Evolutionary conservation across 1,140 invertebrate genomes (phyloP).

Genomic region (Drosophila kanapiae): DNA sequence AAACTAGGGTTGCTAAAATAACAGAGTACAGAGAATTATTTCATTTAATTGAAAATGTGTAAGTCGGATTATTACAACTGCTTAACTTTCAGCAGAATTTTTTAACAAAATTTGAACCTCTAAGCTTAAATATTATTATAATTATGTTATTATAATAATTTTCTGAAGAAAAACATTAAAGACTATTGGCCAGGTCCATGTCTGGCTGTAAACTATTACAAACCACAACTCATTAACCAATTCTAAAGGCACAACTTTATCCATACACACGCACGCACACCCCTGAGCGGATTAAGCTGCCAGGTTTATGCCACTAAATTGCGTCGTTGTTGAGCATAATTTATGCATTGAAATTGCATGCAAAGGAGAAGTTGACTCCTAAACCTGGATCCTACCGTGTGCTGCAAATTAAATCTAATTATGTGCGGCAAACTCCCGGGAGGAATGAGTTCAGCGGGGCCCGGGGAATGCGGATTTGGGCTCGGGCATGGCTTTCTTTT

Average conservation of each 20-base stretch:
- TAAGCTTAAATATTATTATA: too few relatives aligned
- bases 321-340: constrained; percentile 55
- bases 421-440: constrained; percentile 58
- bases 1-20: too few relatives aligned
- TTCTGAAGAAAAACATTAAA: background rate
- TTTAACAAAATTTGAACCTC: too few relatives aligned
- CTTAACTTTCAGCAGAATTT: too few relatives aligned
- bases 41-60: background rate
- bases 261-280: constrained; percentile 12
- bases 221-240: constrained; percentile 37
- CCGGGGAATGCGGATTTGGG: constrained; percentile 1
- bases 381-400: constrained; percentile 4
- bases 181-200: background rate
- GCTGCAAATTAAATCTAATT: constrained; percentile 78
- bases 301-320: constrained; percentile 40
- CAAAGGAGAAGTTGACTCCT: constrained; percentile 21
- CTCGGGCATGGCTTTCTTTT: constrained; percentile 55
- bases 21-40: background rate
- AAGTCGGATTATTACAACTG: too few relatives aligned
- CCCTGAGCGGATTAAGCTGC: constrained; percentile 22
- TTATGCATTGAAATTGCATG: constrained; percentile 57
- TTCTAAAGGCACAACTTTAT: constrained; percentile 24
- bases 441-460: background rate
- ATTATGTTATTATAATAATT: background rate
- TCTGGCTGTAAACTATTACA: background rate